Evolutionary conservation across 1,140 invertebrate species (phyloP).

Genomic region (Conus betulinus): DNA sequence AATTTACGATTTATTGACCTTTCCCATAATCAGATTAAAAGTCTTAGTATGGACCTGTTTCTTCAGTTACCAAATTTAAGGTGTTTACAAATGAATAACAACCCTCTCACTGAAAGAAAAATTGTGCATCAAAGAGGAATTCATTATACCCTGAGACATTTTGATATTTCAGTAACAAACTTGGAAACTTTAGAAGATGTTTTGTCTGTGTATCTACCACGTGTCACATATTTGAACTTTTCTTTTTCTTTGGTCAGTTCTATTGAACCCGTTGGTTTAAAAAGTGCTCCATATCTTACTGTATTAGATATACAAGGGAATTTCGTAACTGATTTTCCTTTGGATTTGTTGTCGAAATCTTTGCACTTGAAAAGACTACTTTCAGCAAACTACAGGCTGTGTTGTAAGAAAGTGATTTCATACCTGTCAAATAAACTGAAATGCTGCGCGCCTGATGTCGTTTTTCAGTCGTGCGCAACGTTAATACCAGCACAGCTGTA

Average conservation of each 20-base stretch:
- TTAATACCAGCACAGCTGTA: background rate
- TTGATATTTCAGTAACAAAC: background rate
- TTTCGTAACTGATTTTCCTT: background rate
- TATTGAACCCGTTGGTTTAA: background rate
- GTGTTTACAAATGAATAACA: constrained; percentile 1
- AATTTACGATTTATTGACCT: constrained; percentile 22
- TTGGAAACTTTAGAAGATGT: background rate
- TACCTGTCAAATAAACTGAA: background rate
- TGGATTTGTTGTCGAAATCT: background rate
- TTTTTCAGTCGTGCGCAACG: background rate
- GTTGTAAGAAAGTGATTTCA: background rate
- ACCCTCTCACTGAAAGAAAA: background rate
- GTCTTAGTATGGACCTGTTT: background rate
- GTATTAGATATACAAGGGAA: background rate
- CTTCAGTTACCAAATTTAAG: constrained; percentile 15
- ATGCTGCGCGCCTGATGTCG: background rate
- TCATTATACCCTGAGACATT: background rate
- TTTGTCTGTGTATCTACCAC: background rate
- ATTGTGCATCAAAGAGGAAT: background rate
- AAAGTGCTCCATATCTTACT: background rate
- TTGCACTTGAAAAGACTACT: background rate
- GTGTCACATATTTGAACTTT: constrained; percentile 9
- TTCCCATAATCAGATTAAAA: constrained; percentile 19
- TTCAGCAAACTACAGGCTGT: background rate
- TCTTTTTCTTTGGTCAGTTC: background rate